Evolutionary conservation across 2,113 vertebrate species (phyloP).

Genomic region (Hyaena hyaena): DNA sequence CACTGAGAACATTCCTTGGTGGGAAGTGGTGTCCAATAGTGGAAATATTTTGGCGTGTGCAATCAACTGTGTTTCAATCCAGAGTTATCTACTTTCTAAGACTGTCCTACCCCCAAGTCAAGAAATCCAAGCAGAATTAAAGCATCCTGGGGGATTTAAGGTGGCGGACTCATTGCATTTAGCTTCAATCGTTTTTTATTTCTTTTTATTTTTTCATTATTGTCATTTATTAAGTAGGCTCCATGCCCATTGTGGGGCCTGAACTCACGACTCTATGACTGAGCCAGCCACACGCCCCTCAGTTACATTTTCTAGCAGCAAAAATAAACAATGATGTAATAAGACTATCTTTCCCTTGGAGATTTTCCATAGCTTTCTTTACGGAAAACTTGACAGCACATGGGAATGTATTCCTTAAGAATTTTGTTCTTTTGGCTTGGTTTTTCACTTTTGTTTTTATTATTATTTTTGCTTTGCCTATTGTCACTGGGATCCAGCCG

Average conservation of each 20-base stretch:
- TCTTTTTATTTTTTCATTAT: neutral
- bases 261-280: neutral
- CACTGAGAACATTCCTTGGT: constrained; percentile 11
- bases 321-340: constrained; percentile 37
- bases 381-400: neutral
- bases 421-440: constrained; percentile 1
- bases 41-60: neutral
- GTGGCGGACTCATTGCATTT: neutral
- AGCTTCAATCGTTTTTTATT: neutral
- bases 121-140: neutral
- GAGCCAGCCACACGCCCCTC: neutral
- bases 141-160: neutral
- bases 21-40: neutral
- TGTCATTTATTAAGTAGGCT: neutral
- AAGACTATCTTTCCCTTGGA: constrained; percentile 43
- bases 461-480: constrained; percentile 31
- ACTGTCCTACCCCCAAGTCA: neutral
- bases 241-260: neutral
- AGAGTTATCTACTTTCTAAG: constrained; percentile 25
- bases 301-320: neutral
- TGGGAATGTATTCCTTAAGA: constrained; percentile 7
- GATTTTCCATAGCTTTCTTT: constrained; percentile 53
- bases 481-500: neutral
- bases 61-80: constrained; percentile 8
- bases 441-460: neutral